Base-by-base conservation (phyloP, 1,140 invertebrate species). In the Conopomorpha cramerella region DNA sequence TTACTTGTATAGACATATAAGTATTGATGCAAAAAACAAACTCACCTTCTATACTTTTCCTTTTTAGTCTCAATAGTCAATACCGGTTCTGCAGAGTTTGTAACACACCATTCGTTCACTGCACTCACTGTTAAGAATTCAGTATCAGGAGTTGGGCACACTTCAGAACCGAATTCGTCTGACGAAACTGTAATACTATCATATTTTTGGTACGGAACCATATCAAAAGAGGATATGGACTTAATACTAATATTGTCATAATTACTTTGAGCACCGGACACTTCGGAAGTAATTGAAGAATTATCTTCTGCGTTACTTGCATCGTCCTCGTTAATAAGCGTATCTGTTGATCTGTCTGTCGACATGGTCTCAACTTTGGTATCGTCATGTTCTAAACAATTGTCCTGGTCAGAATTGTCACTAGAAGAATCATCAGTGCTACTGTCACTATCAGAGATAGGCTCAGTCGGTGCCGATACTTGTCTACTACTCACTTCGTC, bases 1-100 rank as follows among this genome's bases (percentile, higher is more conserved):
- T n/a, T n/a, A n/a, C n/a, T n/a, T n/a, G n/a, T n/a, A n/a, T n/a
- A n/a, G n/a, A n/a, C n/a, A n/a, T n/a, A n/a, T n/a, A n/a, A n/a
- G n/a, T n/a, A n/a, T n/a, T n/a, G n/a, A n/a, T n/a, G n/a, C n/a
- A n/a, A n/a, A n/a, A n/a, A n/a, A n/a, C n/a, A n/a, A n/a, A n/a
- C 65, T 66, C 52, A 77, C 73, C 73, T 73, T 55, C 65, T 47
- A 63, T 76, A 76, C 54, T 77, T 77, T 45, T 74, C 71, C 52
- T 72, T 74, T 62, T 76, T 73, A 16, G 65, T 65, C 64, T 73
- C 68, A 38, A 71, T 58, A 41, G 70, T 49, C 40, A 74, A 59
- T 57, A 63, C 57, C 45, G 64, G 62, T 53, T 63, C 65, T 28
- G 45, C 44, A 36, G 68, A 65, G 45, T 66, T 63, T 38, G 67